Conservation (phyloP, 2,113 vertebrate genomes). For the Boulengeromyrus knoepffleri region DNA sequence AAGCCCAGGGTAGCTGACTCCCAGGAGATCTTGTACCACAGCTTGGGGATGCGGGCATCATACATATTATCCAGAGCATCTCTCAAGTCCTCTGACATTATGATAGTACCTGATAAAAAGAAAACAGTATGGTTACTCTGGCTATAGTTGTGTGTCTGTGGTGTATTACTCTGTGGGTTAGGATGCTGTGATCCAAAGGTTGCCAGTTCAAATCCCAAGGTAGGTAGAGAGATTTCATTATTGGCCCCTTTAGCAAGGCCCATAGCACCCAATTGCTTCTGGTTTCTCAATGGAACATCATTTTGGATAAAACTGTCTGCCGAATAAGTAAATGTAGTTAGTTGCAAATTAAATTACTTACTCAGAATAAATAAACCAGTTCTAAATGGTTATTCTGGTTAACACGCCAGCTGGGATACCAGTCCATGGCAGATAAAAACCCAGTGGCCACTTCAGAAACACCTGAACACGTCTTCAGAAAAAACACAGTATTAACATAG, state of each 20-base stretch:
- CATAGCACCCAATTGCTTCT: background rate
- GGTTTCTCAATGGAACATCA: background rate
- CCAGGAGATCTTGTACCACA: slow-evolving; percentile 74
- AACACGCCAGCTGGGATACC: background rate
- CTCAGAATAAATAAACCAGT: background rate
- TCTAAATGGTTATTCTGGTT: background rate
- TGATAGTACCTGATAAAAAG: slow-evolving; percentile 60
- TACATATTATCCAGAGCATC: slow-evolving; percentile 74
- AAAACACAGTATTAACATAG: background rate
- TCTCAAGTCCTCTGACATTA: slow-evolving; percentile 74
- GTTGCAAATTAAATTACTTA: background rate
- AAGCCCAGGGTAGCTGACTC: slow-evolving; percentile 70
- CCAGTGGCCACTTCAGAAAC: background rate
- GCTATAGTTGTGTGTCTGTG: background rate
- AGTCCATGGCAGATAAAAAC: background rate
- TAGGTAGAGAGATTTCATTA: background rate
- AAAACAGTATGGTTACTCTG: background rate
- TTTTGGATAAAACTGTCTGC: background rate
- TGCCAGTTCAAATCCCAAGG: background rate
- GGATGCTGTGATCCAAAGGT: background rate
- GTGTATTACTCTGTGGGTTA: background rate
- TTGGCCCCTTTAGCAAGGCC: background rate
- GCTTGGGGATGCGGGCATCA: slow-evolving; percentile 64
- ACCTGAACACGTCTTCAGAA: background rate
- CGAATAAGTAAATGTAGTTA: background rate